Conservation (phyloP, 2,113 vertebrate species). For the Elaphurus davidianus region DNA sequence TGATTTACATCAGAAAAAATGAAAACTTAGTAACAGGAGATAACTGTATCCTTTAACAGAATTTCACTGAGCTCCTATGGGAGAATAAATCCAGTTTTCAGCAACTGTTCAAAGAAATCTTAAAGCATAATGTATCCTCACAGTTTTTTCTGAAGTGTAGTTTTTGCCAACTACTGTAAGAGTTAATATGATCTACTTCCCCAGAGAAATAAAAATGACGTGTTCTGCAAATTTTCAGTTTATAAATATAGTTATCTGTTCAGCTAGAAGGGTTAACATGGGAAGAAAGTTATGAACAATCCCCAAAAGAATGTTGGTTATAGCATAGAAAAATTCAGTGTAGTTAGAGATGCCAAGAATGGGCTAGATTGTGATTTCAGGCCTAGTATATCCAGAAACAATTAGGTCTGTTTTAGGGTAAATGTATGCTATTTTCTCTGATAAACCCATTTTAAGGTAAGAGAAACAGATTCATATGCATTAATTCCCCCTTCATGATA, state of each 20-base stretch:
- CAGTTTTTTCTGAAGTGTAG: slow-evolving; percentile 18
- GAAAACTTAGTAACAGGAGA: slow-evolving; percentile 32
- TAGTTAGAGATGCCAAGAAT: background rate
- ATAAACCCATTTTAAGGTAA: background rate
- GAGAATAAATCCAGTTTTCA: slow-evolving; percentile 59
- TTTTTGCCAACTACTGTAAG: slow-evolving; percentile 54
- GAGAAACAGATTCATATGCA: background rate
- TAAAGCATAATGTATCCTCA: slow-evolving; percentile 14
- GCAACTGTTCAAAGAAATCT: slow-evolving; percentile 33
- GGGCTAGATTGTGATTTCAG: background rate
- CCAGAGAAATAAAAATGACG: slow-evolving; percentile 52
- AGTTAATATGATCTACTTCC: slow-evolving; percentile 24
- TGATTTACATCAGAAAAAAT: slow-evolving; percentile 36
- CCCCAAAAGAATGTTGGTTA: background rate
- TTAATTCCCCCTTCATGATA: background rate
- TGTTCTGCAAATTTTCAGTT: slow-evolving; percentile 38
- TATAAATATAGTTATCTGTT: slow-evolving; percentile 46
- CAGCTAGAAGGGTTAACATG: slow-evolving; percentile 44
- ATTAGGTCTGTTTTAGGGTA: background rate
- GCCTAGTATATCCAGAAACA: background rate
- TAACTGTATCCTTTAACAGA: background rate
- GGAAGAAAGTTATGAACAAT: background rate
- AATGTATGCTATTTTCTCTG: background rate
- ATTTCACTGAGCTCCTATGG: background rate
- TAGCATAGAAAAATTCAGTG: background rate